These are phyloP conservation scores for Amphiprion clarkii DNA, from an alignment of 2,797 vertebrate genomes.

Conservation along the genomic window DNA sequence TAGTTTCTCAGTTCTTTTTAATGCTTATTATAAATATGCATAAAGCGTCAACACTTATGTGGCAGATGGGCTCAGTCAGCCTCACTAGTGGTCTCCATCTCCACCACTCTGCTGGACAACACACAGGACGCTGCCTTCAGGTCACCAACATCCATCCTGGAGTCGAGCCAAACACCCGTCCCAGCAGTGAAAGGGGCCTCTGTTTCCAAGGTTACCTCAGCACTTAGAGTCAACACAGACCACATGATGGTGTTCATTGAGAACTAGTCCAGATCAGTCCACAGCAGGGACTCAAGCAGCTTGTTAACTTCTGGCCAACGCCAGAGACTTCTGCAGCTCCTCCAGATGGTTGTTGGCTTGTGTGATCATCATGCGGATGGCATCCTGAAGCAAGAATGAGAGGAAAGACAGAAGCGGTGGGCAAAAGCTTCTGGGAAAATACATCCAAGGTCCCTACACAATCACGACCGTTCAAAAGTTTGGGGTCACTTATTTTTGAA, in stretches of 20 bases:
- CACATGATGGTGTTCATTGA: neutral
- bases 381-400: slow-evolving; percentile 80
- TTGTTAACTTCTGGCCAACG: slow-evolving; percentile 86
- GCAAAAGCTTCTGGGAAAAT: too few species aligned
- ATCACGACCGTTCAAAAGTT: too few species aligned
- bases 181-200: neutral
- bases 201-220: neutral
- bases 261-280: neutral
- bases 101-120: neutral
- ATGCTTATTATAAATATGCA: slow-evolving; percentile 8
- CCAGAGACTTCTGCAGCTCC: slow-evolving; percentile 89
- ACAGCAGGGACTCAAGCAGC: neutral
- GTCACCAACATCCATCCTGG: neutral
- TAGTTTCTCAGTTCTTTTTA: slow-evolving; percentile 21
- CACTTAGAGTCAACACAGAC: neutral
- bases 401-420: neutral
- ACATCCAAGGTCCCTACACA: too few species aligned
- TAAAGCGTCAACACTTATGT: neutral
- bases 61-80: neutral
- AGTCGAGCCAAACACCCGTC: neutral
- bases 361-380: slow-evolving; percentile 95
- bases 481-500: too few species aligned
- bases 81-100: neutral
- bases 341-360: slow-evolving; percentile 94
- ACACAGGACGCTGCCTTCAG: neutral